phyloP scores from a whole-genome alignment of 2,113 vertebrate genomes.

The Indicator indicator region DNA sequence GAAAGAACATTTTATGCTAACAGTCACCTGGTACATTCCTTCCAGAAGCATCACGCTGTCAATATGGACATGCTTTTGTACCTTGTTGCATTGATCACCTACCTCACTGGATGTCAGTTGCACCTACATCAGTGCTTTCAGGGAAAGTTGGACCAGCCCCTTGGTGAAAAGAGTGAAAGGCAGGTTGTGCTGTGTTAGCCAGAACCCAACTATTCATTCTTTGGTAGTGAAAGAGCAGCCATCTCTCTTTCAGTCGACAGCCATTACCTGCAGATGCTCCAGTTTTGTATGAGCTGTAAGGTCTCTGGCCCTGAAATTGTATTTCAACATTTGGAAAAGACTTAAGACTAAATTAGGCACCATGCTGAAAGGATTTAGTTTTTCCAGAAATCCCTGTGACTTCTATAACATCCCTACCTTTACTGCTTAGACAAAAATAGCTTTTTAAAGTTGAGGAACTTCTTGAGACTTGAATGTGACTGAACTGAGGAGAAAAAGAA shows the following conservation, averaged over 20 bases:
- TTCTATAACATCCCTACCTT: constrained; percentile 29
- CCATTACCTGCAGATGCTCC: neutral
- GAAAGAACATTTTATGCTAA: neutral
- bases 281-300: neutral
- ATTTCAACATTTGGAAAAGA: constrained; percentile 27
- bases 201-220: neutral
- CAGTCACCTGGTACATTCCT: neutral
- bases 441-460: constrained; percentile 26
- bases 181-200: neutral
- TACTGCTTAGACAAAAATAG: constrained; percentile 32
- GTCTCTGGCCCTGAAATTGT: neutral
- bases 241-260: neutral
- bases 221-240: neutral
- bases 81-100: neutral
- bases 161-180: neutral
- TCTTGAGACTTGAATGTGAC: neutral
- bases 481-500: neutral
- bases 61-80: fast-evolving
- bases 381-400: constrained; percentile 30
- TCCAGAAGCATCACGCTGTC: neutral
- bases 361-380: neutral
- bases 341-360: constrained; percentile 13
- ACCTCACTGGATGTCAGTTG: neutral
- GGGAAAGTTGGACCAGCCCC: neutral
- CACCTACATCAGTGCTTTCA: neutral